Conservation (phyloP, 2,888 invertebrate species). For the Drosophila pseudotakahashii region DNA sequence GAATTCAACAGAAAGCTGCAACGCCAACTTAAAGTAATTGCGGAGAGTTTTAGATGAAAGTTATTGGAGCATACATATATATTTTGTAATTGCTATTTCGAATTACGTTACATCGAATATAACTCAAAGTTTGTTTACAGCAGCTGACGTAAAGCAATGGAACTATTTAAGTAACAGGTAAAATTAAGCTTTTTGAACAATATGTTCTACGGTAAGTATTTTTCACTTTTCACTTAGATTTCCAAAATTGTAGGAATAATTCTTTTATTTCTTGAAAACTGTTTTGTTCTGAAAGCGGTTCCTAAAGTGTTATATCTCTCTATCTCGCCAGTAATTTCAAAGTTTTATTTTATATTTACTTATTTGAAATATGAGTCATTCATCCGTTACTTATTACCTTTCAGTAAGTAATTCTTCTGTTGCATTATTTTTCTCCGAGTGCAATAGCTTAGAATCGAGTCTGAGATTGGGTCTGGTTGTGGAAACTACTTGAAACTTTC, state of each 20-base stretch:
- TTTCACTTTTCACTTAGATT: too few relatives aligned
- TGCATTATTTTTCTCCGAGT: background rate
- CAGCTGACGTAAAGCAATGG: background rate
- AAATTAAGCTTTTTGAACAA: too few relatives aligned
- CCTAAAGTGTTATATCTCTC: too few relatives aligned
- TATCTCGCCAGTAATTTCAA: too few relatives aligned
- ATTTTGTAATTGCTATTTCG: conserved; percentile 51
- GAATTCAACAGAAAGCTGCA: conserved; percentile 46
- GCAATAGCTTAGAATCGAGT: background rate
- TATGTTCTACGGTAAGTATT: too few relatives aligned
- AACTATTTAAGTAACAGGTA: too few relatives aligned
- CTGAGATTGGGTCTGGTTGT: conserved; percentile 1
- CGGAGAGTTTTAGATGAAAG: conserved; percentile 39
- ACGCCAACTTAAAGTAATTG: conserved; percentile 37
- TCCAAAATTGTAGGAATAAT: too few relatives aligned
- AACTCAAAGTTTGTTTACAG: conserved; percentile 29
- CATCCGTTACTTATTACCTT: too few relatives aligned
- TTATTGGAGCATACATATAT: conserved; percentile 7
- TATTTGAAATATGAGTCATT: background rate
- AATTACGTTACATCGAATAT: conserved; percentile 14
- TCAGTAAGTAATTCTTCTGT: background rate
- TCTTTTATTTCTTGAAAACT: too few relatives aligned
- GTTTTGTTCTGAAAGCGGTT: too few relatives aligned
- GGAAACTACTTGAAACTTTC: conserved; percentile 72
- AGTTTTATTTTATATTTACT: too few relatives aligned